These are phyloP conservation scores for Phymatocera aterrima DNA, from an alignment of 2,888 invertebrate genomes.

Conservation along the genomic window DNA sequence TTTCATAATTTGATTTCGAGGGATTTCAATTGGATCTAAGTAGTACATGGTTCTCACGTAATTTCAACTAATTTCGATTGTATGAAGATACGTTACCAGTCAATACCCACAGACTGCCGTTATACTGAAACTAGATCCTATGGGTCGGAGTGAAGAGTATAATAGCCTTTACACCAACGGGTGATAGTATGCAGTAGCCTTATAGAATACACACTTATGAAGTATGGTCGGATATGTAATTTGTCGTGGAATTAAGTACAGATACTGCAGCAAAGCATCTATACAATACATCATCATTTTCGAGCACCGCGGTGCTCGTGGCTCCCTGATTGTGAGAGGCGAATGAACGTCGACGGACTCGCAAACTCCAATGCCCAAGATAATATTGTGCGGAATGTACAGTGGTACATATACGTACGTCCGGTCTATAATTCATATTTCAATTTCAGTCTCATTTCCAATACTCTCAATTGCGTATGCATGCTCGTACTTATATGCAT, in stretches of 20 bases:
- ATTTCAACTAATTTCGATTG: too few relatives aligned
- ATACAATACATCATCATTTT: constrained; percentile 44
- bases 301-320: not conserved
- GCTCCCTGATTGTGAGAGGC: constrained; percentile 4
- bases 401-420: too few relatives aligned
- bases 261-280: constrained; percentile 37
- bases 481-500: too few relatives aligned
- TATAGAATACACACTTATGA: not conserved
- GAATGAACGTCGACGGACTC: not conserved
- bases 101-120: too few relatives aligned
- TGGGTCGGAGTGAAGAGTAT: too few relatives aligned
- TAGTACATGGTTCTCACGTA: too few relatives aligned
- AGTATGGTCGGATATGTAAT: constrained; percentile 26
- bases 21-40: too few relatives aligned
- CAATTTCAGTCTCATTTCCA: constrained; percentile 34
- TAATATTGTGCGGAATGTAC: too few relatives aligned
- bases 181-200: not conserved
- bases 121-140: too few relatives aligned
- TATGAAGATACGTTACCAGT: too few relatives aligned
- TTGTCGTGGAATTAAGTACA: constrained; percentile 45
- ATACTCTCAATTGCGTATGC: constrained; percentile 20
- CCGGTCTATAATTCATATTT: constrained; percentile 39
- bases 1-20: too few relatives aligned
- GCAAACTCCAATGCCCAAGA: not conserved
- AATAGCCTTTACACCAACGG: too few relatives aligned